Evolutionary conservation across 1,140 invertebrate species (phyloP).

Genomic region (Ips typographus): DNA sequence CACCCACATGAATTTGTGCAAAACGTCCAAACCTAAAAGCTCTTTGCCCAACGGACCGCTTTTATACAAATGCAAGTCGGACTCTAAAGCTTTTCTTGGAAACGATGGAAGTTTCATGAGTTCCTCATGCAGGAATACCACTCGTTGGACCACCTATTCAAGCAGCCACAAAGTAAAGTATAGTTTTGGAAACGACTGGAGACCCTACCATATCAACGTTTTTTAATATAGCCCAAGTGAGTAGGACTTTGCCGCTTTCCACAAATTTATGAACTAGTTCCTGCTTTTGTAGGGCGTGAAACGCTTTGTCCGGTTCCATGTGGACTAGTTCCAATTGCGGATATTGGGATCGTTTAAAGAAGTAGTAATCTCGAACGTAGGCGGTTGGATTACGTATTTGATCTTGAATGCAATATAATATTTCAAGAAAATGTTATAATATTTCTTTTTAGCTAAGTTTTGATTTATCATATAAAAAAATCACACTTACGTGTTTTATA

Average conservation of each 20-base stretch:
- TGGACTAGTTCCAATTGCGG: slow-evolving; percentile 94
- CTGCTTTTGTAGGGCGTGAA: slow-evolving; percentile 88
- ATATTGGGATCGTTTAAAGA: slow-evolving; percentile 98
- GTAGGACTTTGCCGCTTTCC: slow-evolving; percentile 92
- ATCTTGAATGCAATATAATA: slow-evolving; percentile 60
- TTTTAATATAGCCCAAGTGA: slow-evolving; percentile 88
- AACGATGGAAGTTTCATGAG: slow-evolving; percentile 98
- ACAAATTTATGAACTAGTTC: slow-evolving; percentile 94
- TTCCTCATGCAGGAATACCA: slow-evolving; percentile 99
- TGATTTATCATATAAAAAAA: slow-evolving; percentile 2
- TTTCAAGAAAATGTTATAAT: slow-evolving; percentile 12
- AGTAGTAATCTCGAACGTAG: slow-evolving; percentile 97
- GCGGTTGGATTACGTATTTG: slow-evolving; percentile 92
- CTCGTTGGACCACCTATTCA: slow-evolving; percentile 81
- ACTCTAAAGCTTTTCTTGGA: slow-evolving; percentile 95
- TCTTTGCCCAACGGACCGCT: slow-evolving; percentile 90
- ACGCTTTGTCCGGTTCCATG: slow-evolving; percentile 90
- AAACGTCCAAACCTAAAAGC: slow-evolving; percentile 88
- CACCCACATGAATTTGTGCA: slow-evolving; percentile 99
- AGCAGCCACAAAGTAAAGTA: background rate
- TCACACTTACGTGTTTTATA: slow-evolving; percentile 89
- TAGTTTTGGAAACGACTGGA: background rate
- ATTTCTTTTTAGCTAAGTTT: slow-evolving; percentile 8
- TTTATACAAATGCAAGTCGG: slow-evolving; percentile 92
- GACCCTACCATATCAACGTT: slow-evolving; percentile 80